Evolutionary conservation across 2,888 invertebrate genomes (phyloP).

Genomic region (Balanococcus diminutus): DNA sequence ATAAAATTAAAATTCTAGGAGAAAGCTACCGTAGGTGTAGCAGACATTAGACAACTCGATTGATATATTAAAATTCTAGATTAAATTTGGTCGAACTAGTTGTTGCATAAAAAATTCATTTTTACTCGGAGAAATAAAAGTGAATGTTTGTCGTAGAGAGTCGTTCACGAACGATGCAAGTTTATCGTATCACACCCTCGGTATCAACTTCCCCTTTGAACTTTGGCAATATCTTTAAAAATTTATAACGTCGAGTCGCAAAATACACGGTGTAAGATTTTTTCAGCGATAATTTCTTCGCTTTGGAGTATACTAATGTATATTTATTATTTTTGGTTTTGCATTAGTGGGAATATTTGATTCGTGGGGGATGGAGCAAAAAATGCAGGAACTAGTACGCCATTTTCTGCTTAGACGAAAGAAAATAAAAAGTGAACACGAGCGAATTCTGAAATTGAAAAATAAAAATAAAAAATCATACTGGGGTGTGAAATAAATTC

Average conservation of each 20-base stretch:
- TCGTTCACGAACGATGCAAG: no score
- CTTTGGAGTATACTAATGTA: neutral
- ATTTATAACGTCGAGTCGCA: neutral
- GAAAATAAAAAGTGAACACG: neutral
- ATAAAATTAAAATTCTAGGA: neutral
- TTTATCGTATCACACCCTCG: neutral
- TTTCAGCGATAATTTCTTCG: neutral
- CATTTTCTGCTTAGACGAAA: neutral
- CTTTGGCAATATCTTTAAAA: neutral
- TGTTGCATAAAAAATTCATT: neutral
- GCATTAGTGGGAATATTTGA: neutral
- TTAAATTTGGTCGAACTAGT: neutral
- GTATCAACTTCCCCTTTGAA: neutral
- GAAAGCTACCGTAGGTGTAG: no score
- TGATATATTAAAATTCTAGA: neutral
- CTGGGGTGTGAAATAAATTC: no score
- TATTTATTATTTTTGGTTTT: neutral
- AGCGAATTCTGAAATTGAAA: no score
- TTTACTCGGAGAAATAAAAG: neutral
- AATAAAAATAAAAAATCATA: no score
- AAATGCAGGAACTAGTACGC: neutral
- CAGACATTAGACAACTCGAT: no score
- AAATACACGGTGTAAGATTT: neutral
- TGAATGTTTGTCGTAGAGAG: neutral
- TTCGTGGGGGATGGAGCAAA: neutral